Evolutionary conservation across 2,888 invertebrate genomes (phyloP).

Genomic region (Endomychus coccineus): DNA sequence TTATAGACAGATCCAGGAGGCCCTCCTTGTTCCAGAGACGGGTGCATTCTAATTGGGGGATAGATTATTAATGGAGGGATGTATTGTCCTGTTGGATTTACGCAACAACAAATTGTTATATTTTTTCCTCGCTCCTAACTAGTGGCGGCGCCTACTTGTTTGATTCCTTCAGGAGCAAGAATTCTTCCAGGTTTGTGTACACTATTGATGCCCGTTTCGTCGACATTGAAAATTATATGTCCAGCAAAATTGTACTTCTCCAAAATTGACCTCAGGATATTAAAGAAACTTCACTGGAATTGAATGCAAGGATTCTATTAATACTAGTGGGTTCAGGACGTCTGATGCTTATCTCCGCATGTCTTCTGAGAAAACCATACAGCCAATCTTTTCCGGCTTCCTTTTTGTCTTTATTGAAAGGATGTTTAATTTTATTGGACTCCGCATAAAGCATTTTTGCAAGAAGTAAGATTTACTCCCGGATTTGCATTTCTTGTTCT

Average conservation of each 20-base stretch:
- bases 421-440: slow-evolving; percentile 2
- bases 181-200: too few relatives aligned
- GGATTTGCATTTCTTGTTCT: too few relatives aligned
- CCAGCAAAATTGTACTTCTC: background rate
- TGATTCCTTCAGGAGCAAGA: slow-evolving; percentile 4
- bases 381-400: slow-evolving; percentile 3
- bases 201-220: too few relatives aligned
- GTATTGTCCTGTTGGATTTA: slow-evolving; percentile 2
- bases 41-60: slow-evolving; percentile 1
- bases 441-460: slow-evolving; percentile 1
- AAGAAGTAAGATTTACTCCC: too few relatives aligned
- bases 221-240: slow-evolving; percentile 4
- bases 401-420: slow-evolving; percentile 4
- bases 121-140: too few relatives aligned
- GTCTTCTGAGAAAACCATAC: slow-evolving; percentile 2
- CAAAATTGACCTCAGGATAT: background rate
- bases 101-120: slow-evolving; percentile 1
- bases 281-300: slow-evolving; percentile 2
- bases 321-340: slow-evolving; percentile 3
- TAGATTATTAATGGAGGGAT: slow-evolving; percentile 2
- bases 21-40: slow-evolving; percentile 4
- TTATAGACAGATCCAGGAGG: too few relatives aligned
- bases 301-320: slow-evolving; percentile 1
- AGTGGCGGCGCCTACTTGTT: slow-evolving; percentile 1
- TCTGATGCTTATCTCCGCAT: slow-evolving; percentile 3